Evolutionary conservation across 2,797 vertebrate genomes (phyloP).

Genomic region (Acrossocheilus fasciatus): DNA sequence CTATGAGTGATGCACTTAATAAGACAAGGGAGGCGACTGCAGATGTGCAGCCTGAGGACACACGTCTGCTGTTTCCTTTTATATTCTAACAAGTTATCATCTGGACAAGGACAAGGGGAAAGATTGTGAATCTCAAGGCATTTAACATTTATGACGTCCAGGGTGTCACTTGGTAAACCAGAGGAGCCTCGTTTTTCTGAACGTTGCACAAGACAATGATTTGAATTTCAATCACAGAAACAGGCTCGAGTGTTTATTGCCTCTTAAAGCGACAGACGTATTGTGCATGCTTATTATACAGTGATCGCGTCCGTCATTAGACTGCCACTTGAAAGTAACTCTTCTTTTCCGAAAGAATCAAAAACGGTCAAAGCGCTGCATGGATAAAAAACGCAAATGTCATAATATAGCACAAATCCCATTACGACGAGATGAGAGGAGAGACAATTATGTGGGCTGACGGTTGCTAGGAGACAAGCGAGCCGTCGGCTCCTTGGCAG

Average conservation of each 20-base stretch:
- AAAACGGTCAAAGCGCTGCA: slow-evolving; percentile 23
- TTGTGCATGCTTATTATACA: background rate
- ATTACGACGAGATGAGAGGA: slow-evolving; percentile 49
- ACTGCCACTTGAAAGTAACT: slow-evolving; percentile 9
- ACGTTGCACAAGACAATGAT: slow-evolving; percentile 8
- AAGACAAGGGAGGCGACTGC: slow-evolving; percentile 7
- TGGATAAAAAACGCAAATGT: slow-evolving; percentile 42
- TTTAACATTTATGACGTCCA: background rate
- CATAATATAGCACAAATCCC: slow-evolving; percentile 60
- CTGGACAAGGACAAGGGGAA: slow-evolving; percentile 7
- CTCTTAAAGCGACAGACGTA: background rate
- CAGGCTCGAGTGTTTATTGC: background rate
- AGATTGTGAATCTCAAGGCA: slow-evolving; percentile 2
- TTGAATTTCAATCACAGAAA: slow-evolving; percentile 20
- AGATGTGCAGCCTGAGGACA: slow-evolving; percentile 17
- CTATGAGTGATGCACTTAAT: slow-evolving; percentile 43
- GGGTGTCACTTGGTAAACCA: background rate
- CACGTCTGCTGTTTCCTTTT: background rate
- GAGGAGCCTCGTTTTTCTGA: background rate
- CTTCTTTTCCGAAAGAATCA: background rate
- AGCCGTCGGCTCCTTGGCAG: slow-evolving; percentile 59
- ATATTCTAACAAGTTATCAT: slow-evolving; percentile 26
- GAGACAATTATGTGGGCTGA: slow-evolving; percentile 63
- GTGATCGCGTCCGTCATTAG: background rate
- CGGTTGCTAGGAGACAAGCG: slow-evolving; percentile 75